Conservation (phyloP, 2,888 invertebrate genomes). For the Leptopilina drosophilae region DNA sequence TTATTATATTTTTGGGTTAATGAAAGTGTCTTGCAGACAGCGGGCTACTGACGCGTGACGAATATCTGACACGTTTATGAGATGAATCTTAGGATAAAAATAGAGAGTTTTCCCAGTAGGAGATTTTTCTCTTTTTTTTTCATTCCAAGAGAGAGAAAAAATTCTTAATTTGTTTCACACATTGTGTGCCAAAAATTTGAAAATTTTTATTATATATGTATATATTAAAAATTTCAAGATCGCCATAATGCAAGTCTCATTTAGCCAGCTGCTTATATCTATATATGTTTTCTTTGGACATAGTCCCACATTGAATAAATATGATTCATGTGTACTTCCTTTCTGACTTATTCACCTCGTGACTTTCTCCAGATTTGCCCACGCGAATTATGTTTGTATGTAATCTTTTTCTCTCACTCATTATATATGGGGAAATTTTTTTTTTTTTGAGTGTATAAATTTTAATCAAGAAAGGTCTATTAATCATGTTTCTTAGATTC, state of each 20-base stretch:
- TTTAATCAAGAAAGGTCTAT: not conserved
- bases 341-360: not conserved
- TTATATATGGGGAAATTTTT: not conserved
- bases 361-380: conserved; percentile 11
- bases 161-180: conserved; percentile 6
- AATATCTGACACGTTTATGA: conserved; percentile 12
- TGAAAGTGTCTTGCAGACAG: not conserved
- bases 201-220: not conserved
- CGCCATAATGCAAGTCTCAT: conserved; percentile 9
- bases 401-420: not conserved
- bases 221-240: not conserved
- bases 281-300: not conserved
- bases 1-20: not conserved
- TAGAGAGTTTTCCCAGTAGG: conserved; percentile 9
- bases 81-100: conserved; percentile 24
- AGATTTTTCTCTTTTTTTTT: not conserved
- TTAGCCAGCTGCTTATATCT: not conserved
- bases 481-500: not conserved
- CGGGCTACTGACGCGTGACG: not conserved
- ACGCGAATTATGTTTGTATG: not conserved
- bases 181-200: conserved; percentile 13
- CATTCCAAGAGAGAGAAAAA: not conserved
- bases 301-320: conserved; percentile 26
- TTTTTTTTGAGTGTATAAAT: not conserved
- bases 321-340: conserved; percentile 6